Evolutionary conservation across 2,888 invertebrate species (phyloP).

Genomic region (Ceramica pisi): DNA sequence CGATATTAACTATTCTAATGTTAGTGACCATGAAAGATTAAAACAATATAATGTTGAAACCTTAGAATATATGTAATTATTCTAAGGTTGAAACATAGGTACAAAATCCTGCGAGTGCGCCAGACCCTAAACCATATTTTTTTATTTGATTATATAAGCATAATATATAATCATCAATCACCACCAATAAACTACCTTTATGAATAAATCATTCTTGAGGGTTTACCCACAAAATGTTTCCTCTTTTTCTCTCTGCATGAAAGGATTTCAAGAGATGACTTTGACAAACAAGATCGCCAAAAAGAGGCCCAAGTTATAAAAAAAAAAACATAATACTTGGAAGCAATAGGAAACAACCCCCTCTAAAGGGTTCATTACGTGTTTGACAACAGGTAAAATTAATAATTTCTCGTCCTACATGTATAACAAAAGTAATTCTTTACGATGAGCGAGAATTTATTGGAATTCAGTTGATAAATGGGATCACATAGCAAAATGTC

Average conservation of each 20-base stretch:
- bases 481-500: background rate
- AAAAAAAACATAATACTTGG: slow-evolving; percentile 2
- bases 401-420: background rate
- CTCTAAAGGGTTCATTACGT: background rate
- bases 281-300: background rate
- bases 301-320: background rate
- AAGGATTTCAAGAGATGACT: background rate
- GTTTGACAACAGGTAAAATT: slow-evolving; percentile 17
- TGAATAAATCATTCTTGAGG: background rate
- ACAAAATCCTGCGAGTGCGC: no score
- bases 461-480: background rate
- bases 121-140: background rate
- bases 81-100: no score
- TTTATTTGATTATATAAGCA: no score
- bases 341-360: slow-evolving; percentile 20
- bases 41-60: no score
- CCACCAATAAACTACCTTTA: no score
- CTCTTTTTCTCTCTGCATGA: background rate
- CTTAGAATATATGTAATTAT: no score
- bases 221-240: background rate
- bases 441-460: background rate
- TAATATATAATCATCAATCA: no score
- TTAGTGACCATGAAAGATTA: no score
- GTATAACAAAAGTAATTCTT: background rate
- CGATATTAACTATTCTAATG: no score